Evolutionary conservation across 2,888 invertebrate genomes (phyloP).

Genomic region (Digitonthophagus gazella): DNA sequence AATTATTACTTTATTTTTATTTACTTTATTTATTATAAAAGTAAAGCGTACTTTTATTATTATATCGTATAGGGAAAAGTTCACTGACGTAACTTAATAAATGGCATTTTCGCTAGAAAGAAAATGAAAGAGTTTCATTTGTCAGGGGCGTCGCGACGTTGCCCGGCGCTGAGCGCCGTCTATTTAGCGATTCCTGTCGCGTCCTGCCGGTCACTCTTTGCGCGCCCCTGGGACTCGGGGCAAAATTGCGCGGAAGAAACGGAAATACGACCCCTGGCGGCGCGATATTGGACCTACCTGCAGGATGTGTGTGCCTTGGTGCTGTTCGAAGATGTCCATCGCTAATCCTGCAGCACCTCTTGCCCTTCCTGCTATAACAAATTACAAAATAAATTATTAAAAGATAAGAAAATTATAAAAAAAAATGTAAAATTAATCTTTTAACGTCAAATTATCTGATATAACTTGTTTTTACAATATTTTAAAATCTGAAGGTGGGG

Average conservation of each 20-base stretch:
- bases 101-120: background rate
- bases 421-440: too few species aligned
- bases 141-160: background rate
- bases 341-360: slow-evolving; percentile 70
- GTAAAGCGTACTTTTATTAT: too few species aligned
- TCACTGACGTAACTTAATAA: background rate
- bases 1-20: too few species aligned
- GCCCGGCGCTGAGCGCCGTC: too few species aligned
- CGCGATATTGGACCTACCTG: slow-evolving; percentile 75
- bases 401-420: too few species aligned
- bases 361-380: slow-evolving; percentile 71
- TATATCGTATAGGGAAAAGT: background rate
- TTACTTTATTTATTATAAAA: too few species aligned
- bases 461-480: too few species aligned
- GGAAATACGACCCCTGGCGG: slow-evolving; percentile 34
- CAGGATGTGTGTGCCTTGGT: slow-evolving; percentile 95
- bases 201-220: slow-evolving; percentile 52
- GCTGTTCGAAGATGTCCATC: slow-evolving; percentile 90
- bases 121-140: slow-evolving; percentile 8
- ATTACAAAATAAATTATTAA: too few species aligned
- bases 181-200: slow-evolving; percentile 50
- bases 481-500: too few species aligned
- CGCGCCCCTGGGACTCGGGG: slow-evolving; percentile 48
- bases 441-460: too few species aligned
- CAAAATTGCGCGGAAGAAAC: slow-evolving; percentile 48